These are phyloP conservation scores for Dipodomys ordii DNA, from an alignment of 2,113 vertebrate species.

Conservation along the genomic window DNA sequence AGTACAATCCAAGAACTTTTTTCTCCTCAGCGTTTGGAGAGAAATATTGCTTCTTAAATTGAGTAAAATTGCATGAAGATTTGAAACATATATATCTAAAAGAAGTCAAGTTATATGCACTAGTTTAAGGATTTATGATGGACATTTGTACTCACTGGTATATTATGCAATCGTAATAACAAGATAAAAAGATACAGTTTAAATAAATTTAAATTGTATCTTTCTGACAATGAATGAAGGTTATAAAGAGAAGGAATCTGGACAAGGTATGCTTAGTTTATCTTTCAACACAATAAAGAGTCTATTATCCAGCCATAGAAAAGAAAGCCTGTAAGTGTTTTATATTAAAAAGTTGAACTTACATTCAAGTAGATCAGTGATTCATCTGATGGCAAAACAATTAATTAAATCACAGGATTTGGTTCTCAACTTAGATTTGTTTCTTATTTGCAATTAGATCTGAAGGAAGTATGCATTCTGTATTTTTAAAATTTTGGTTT, in stretches of 20 bases:
- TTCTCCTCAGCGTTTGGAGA: not conserved
- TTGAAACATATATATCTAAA: conserved; percentile 12
- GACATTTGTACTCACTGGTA: not conserved
- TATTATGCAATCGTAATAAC: not conserved
- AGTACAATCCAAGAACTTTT: not conserved
- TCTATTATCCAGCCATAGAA: not conserved
- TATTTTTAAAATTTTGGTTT: no score
- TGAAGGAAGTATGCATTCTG: not conserved
- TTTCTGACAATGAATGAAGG: not conserved
- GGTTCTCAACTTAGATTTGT: not conserved
- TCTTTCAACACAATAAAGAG: not conserved
- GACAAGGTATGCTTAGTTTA: not conserved
- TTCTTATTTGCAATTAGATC: not conserved
- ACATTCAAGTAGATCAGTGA: not conserved
- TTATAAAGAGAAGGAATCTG: conserved; percentile 23
- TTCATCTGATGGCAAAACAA: not conserved
- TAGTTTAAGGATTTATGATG: conserved; percentile 4
- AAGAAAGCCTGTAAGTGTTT: not conserved
- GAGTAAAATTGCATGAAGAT: conserved; percentile 40
- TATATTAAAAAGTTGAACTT: not conserved
- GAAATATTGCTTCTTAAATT: conserved; percentile 8
- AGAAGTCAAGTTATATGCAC: not conserved
- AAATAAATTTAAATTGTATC: conserved; percentile 44
- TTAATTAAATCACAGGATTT: not conserved
- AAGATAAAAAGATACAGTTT: conserved; percentile 8